Evolutionary conservation across 2,888 invertebrate genomes (phyloP), one percentile per base, ranked within the genome.

Genomic region (Aporophyla nigra): DNA sequence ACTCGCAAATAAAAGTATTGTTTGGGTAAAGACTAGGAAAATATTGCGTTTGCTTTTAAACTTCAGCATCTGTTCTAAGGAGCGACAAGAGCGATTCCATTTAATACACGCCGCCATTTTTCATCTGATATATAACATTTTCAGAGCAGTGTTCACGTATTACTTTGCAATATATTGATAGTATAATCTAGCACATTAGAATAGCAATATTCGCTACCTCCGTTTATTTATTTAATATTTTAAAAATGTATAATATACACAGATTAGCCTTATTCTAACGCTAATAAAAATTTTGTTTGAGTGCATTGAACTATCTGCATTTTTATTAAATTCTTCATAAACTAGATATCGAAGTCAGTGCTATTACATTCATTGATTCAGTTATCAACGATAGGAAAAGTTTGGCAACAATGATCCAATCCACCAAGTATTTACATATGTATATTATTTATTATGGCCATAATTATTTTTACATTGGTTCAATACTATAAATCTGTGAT

Each of bases 381-480:
- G 16, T 56, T 56, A 66, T n/a, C 21, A 66, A n/a, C 27, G 27
- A 21, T 51, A 49, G 3, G n/a, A 40, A 40, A 21, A 27, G 10
- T 56, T 66, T 21, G 33, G 16, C 24, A 43, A 21, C 10, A 71
- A 53, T 16, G 16, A 6, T 24, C 40, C 51, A 2, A 53, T 16
- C 71, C 16, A 40, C 24, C 16, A 65, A 21, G 21, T 33, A 33
- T 33, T 33, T 33, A 33, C 33, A 33, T 33, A 33, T 33, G 33
- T 33, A 33, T 33, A 33, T 33, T 33, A 33, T 33, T 33, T 33
- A 33, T 33, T 33, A 33, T 33, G 33, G 33, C 33, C 14, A 21
- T 63, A 46, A 54, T 54, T 56, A 21, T 66, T 27, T 27, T 54
- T 66, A 21, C 56, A 33, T 54, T 66, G 21, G 53, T 53, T 27